phyloP scores from a whole-genome alignment of 2,113 vertebrate genomes.

The Columba janthina region DNA sequence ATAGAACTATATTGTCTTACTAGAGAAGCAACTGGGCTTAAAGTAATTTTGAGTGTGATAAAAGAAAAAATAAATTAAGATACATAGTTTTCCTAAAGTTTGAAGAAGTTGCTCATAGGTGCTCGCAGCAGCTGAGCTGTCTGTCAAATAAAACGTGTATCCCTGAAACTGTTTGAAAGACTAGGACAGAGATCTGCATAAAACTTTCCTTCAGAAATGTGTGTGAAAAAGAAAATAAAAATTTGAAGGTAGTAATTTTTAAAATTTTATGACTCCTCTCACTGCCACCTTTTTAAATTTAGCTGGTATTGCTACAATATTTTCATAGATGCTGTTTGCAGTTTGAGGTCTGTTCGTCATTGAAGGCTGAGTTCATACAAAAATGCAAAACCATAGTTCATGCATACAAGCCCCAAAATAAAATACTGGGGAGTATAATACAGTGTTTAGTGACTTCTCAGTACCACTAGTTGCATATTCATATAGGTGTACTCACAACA shows the following conservation, averaged over 20 bases:
- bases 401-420: not conserved
- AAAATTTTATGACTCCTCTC: not conserved
- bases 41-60: not conserved
- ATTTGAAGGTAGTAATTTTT: not conserved
- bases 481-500: not conserved
- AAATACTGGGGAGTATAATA: not conserved
- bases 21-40: not conserved
- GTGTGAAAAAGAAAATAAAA: not conserved
- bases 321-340: not conserved
- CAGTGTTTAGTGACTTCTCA: not conserved
- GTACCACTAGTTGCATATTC: not conserved
- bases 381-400: not conserved
- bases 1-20: not conserved
- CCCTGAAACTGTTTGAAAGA: not conserved
- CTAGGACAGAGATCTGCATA: not conserved
- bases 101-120: not conserved
- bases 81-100: not conserved
- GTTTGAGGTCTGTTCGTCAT: not conserved
- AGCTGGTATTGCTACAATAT: not conserved
- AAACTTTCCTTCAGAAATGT: not conserved
- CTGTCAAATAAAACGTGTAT: not conserved
- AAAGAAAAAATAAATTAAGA: not conserved
- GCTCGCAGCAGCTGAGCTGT: not conserved
- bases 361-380: not conserved
- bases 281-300: not conserved